A percentile compares a stretch with the other conserved stretches of the same genome.
These are phyloP conservation scores for Holothuria leucospilota DNA, from an alignment of 53 echinoderm and acorn worm genomes.

Conservation along the genomic window DNA sequence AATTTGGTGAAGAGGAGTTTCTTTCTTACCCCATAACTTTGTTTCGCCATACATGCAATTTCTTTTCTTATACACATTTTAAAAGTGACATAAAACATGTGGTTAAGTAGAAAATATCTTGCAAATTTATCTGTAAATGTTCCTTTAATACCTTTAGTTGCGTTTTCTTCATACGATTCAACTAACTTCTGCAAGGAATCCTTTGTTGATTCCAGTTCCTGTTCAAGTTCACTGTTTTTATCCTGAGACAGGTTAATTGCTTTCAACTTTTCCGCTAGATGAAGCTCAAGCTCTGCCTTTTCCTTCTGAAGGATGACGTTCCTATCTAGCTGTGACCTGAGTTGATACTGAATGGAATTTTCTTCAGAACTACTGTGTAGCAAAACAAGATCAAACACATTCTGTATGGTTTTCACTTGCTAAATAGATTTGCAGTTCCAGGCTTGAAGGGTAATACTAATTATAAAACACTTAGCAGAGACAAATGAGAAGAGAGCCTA, in stretches of 20 bases:
- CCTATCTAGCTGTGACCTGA: slow-evolving; percentile 59
- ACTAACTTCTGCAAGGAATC: slow-evolving; percentile 61
- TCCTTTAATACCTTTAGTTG: slow-evolving; percentile 51
- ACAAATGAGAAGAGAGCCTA: too few relatives aligned
- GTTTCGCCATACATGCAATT: too few relatives aligned
- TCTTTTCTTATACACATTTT: too few relatives aligned
- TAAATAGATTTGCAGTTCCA: not conserved
- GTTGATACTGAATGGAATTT: slow-evolving; percentile 60
- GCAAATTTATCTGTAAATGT: too few relatives aligned
- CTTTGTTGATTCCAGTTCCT: slow-evolving; percentile 53
- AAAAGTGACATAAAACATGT: too few relatives aligned
- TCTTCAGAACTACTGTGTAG: slow-evolving; percentile 1
- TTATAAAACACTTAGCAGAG: not conserved
- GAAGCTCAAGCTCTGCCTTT: slow-evolving; percentile 63
- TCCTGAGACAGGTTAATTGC: slow-evolving; percentile 17
- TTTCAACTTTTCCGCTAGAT: slow-evolving; percentile 57
- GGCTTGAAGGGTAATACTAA: not conserved
- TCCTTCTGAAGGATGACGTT: slow-evolving; percentile 65
- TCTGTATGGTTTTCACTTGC: not conserved
- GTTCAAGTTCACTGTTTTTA: slow-evolving; percentile 51
- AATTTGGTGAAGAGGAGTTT: too few relatives aligned
- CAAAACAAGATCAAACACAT: not conserved
- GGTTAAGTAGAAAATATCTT: too few relatives aligned
- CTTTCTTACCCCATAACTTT: too few relatives aligned
- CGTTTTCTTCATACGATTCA: slow-evolving; percentile 63